Evolutionary conservation across 2,888 invertebrate species (phyloP).

Genomic region (Miltochrista miniata): DNA sequence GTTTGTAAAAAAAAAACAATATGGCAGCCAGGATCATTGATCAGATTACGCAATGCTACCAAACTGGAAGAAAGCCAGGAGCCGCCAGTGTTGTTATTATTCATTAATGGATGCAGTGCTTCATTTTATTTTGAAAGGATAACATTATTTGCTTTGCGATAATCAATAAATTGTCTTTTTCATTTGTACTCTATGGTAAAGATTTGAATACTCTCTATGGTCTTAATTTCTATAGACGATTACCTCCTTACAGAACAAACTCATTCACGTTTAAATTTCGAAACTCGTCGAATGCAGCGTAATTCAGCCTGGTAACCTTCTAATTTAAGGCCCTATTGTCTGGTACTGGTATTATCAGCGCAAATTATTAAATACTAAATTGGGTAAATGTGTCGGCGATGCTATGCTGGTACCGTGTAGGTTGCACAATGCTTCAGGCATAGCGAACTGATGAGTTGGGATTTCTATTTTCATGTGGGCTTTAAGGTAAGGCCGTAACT

Average conservation of each 20-base stretch:
- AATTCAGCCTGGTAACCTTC: slow-evolving; percentile 57
- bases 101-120: slow-evolving; percentile 45
- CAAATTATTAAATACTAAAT: slow-evolving; percentile 70
- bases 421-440: slow-evolving; percentile 67
- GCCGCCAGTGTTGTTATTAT: slow-evolving; percentile 71
- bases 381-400: slow-evolving; percentile 71
- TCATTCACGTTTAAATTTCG: slow-evolving; percentile 48
- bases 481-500: slow-evolving; percentile 68
- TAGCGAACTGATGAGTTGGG: slow-evolving; percentile 63
- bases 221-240: no score
- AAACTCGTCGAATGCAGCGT: slow-evolving; percentile 51
- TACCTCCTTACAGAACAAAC: no score
- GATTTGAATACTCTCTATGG: no score
- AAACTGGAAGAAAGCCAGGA: slow-evolving; percentile 75
- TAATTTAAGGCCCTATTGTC: slow-evolving; percentile 73
- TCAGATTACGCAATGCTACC: slow-evolving; percentile 79
- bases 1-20: slow-evolving; percentile 60
- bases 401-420: slow-evolving; percentile 51
- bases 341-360: slow-evolving; percentile 62
- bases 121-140: slow-evolving; percentile 45
- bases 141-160: slow-evolving; percentile 23
- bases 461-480: slow-evolving; percentile 63
- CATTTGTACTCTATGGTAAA: slow-evolving; percentile 9
- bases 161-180: slow-evolving; percentile 23
- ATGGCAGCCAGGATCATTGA: slow-evolving; percentile 73